Conservation (phyloP, 2,888 invertebrate genomes). For the Cartodere bifasciata region DNA sequence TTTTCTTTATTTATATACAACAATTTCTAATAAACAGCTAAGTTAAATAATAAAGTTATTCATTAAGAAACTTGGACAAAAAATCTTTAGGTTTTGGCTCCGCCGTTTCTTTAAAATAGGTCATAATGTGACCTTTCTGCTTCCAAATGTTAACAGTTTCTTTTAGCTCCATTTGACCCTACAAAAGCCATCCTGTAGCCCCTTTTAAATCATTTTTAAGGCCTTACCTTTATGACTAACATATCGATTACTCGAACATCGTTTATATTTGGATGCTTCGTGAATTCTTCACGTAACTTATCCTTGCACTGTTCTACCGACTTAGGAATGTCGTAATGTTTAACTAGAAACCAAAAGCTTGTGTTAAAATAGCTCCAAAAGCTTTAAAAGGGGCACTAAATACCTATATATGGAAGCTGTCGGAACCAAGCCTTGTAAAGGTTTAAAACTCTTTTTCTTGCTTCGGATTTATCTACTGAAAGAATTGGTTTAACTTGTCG, state of each 20-base stretch:
- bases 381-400: conserved; percentile 30
- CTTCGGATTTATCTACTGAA: conserved; percentile 64
- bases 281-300: conserved; percentile 69
- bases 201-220: not conserved
- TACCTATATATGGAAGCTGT: conserved; percentile 74
- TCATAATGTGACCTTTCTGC: conserved; percentile 79
- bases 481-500: conserved; percentile 77
- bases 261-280: conserved; percentile 56
- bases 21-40: too few species aligned
- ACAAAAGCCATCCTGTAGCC: conserved; percentile 21
- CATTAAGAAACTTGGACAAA: conserved; percentile 84
- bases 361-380: conserved; percentile 10
- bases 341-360: conserved; percentile 42
- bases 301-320: conserved; percentile 50
- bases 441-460: conserved; percentile 68
- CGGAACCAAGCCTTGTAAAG: conserved; percentile 92
- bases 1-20: too few species aligned
- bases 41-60: too few species aligned
- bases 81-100: conserved; percentile 84
- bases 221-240: conserved; percentile 75
- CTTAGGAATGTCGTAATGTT: conserved; percentile 74
- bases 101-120: conserved; percentile 71
- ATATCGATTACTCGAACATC: conserved; percentile 86
- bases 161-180: conserved; percentile 93
- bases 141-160: conserved; percentile 82